Base-by-base conservation (phyloP, 2,888 invertebrate species). In the Colostygia pectinataria region DNA sequence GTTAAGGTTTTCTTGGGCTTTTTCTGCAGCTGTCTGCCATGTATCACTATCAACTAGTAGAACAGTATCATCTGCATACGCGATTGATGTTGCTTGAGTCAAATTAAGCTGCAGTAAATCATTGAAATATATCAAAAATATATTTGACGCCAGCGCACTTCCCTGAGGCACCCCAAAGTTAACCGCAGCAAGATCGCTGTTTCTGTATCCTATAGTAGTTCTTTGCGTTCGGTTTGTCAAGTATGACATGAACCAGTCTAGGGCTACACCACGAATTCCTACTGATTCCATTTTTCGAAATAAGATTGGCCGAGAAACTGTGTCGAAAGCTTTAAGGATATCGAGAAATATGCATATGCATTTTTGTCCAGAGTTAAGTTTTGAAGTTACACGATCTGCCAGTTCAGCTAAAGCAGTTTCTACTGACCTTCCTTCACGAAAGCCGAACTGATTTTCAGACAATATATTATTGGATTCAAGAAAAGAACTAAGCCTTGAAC, bases 301-400 rank as follows among this genome's bases (percentile, higher is more conserved):
- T 10, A 55, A 39, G 2, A 55, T 44, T 8, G 41, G 28, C 15
- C 18, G 29, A 27, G 55, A 55, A 9, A 56, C 14, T 2, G 55
- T 55, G 18, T 52, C 55, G 8, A 49, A 52, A 10, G 48, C 51
- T 23, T 55, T 54, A 6, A 39, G 32, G 12, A 55, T 25, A 23
- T 55, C 55, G 4, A 55, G 33, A 13, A 51, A 55, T 20, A 56
- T 38, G 7, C 53, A 52, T 5, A 48, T 45, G 2, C 33, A 44
- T 24, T 38, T 48, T 10, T 38, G 41, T 4, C 32, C 31, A 2
- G 42, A 53, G 1, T 43, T 25, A 8, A 36, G 24, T 10, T 18
- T 20, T 10, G 39, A 6, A 2, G 27, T 36, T 6, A 42, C 20
- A 20, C 23, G 20, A 15, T 46, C 9, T 12, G 14, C 20, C 6